Base-by-base conservation (phyloP, 2,113 vertebrate species). In the Dendrocopos noguchii region DNA sequence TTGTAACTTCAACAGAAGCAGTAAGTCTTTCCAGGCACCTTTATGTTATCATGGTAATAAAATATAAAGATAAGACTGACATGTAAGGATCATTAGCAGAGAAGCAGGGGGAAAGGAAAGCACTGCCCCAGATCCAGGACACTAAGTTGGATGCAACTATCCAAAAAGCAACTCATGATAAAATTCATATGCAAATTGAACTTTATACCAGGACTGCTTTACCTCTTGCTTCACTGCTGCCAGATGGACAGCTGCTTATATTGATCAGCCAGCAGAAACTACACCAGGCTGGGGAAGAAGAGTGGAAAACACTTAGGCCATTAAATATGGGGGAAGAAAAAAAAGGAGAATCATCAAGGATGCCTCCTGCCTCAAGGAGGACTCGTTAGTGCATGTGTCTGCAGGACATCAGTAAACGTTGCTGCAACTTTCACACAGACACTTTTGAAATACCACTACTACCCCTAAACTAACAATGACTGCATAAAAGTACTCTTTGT, bases 371-470 rank as follows among this genome's bases (percentile, higher is more conserved):
- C 63, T 57, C 29, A 14, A 24, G 24, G 13, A 74, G 42, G 31
- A 57, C 14, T 63, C 39, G 12, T 10, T 4, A 28, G 1, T 4
- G 20, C 16, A 6, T 0, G 0, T 0, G 0, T 7, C 55, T 50
- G 17, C 66, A 81, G n/a, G 1, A 2, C 12, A 52, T 20, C 70
- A 25, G 63, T 9, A 21, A 64, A 15, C 16, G 15, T 1, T 7
- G 4, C 34, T 28, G 53, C 0, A 6, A 75, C 10, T 4, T 67
- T 64, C n/a, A 47, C 8, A 46, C 31, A 72, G 1, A 0, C 28
- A 5, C 29, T 50, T 28, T 8, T 21, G 42, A 80, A 78, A 80
- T 4, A 7, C 25, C 39, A 56, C 44, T 47, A 4, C 15, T 20
- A 80, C 10, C 7, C 19, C 9, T 1, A 47, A 65, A 44, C 36